A percentile compares a stretch with the other conserved stretches of the same genome.
Conservation (phyloP, 2,113 vertebrate genomes). For the Oplegnathus fasciatus region DNA sequence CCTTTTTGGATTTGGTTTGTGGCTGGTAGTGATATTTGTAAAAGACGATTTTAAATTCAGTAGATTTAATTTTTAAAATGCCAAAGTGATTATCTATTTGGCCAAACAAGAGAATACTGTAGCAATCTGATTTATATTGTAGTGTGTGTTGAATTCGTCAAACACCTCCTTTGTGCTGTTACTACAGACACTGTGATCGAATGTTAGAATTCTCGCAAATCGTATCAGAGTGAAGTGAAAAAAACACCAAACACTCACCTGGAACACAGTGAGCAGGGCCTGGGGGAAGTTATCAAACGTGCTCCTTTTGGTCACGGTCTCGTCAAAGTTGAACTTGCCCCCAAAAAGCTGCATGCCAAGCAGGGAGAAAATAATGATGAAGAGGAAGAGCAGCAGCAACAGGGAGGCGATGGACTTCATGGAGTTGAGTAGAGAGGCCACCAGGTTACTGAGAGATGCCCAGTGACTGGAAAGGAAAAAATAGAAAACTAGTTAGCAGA, state of each 20-base stretch:
- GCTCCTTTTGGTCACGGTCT: slow-evolving; percentile 97
- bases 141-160: not conserved
- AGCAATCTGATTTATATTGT: no score
- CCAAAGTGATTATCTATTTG: not conserved
- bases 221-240: not conserved
- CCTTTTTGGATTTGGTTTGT: no score
- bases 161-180: not conserved
- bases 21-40: no score
- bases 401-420: slow-evolving; percentile 99
- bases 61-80: no score
- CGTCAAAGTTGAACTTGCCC: slow-evolving; percentile 99
- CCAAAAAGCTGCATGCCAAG: slow-evolving; percentile 99
- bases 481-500: not conserved
- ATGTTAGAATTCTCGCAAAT: not conserved
- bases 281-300: slow-evolving; percentile 99
- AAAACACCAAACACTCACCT: slow-evolving; percentile 84
- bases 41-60: no score
- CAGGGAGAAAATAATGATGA: slow-evolving; percentile 99
- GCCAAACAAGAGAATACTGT: no score
- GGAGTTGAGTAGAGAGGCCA: slow-evolving; percentile 98
- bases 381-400: slow-evolving; percentile 98
- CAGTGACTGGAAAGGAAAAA: slow-evolving; percentile 87
- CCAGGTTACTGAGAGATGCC: slow-evolving; percentile 98
- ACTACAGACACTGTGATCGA: not conserved
- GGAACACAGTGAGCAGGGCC: slow-evolving; percentile 97